Evolutionary conservation across 1,140 invertebrate genomes (phyloP).

Genomic region (Antheraea mylitta): DNA sequence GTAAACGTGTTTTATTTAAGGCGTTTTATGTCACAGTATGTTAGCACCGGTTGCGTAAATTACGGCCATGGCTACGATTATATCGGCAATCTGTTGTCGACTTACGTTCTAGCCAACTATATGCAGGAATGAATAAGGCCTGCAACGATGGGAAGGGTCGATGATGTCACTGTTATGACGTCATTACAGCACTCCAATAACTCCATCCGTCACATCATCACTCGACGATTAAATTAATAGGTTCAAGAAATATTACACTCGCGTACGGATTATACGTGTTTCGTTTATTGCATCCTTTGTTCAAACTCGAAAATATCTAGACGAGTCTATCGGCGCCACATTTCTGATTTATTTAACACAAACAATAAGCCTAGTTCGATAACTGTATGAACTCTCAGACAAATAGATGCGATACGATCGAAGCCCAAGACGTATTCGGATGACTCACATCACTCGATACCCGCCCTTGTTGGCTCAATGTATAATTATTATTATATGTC

Average conservation of each 20-base stretch:
- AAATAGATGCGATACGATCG: constrained; percentile 61
- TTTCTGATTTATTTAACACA: constrained; percentile 16
- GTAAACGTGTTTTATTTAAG: background rate
- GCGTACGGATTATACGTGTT: background rate
- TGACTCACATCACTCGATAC: constrained; percentile 60
- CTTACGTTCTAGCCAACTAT: background rate
- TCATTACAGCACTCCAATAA: constrained; percentile 18
- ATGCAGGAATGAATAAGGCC: constrained; percentile 14
- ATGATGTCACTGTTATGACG: constrained; percentile 35
- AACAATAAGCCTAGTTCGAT: constrained; percentile 55
- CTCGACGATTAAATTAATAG: constrained; percentile 14
- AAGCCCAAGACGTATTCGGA: constrained; percentile 60
- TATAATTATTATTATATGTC: constrained; percentile 74
- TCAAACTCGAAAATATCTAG: background rate
- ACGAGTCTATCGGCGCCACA: background rate
- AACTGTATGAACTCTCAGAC: constrained; percentile 55
- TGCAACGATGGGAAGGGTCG: constrained; percentile 20
- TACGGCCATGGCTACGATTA: constrained; percentile 21
- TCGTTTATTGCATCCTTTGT: background rate
- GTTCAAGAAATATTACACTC: constrained; percentile 12
- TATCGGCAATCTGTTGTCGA: background rate
- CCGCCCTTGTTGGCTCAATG: constrained; percentile 66
- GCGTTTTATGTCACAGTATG: background rate
- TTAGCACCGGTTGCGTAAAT: constrained; percentile 28
- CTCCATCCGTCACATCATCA: background rate